These are phyloP conservation scores for Apotomis capreana DNA, from an alignment of 2,888 invertebrate genomes.

Conservation along the genomic window DNA sequence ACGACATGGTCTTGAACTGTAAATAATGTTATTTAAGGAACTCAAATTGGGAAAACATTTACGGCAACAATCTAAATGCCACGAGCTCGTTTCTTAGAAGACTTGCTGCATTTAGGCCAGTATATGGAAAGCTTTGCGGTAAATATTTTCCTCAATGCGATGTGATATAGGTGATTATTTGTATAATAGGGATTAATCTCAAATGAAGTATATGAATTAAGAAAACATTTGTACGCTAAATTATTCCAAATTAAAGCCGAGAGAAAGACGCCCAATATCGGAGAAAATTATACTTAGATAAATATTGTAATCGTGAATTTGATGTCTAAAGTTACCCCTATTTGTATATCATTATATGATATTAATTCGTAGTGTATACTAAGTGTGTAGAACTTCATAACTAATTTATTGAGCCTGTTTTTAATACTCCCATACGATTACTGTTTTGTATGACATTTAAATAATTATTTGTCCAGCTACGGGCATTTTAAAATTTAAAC, in stretches of 20 bases:
- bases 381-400: slow-evolving; percentile 29
- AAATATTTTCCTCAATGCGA: slow-evolving; percentile 71
- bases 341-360: slow-evolving; percentile 39
- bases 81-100: slow-evolving; percentile 46
- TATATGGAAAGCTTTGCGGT: slow-evolving; percentile 58
- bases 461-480: slow-evolving; percentile 13
- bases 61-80: slow-evolving; percentile 55
- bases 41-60: slow-evolving; percentile 71
- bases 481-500: slow-evolving; percentile 7
- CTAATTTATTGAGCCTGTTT: slow-evolving; percentile 19
- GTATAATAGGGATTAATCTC: slow-evolving; percentile 74
- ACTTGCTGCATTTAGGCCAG: slow-evolving; percentile 31
- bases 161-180: slow-evolving; percentile 77
- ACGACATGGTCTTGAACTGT: slow-evolving; percentile 75
- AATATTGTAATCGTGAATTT: slow-evolving; percentile 62
- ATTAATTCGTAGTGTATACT: slow-evolving; percentile 33
- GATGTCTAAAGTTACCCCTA: slow-evolving; percentile 64
- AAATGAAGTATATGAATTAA: slow-evolving; percentile 53
- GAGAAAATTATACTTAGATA: slow-evolving; percentile 60
- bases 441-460: slow-evolving; percentile 20
- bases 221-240: slow-evolving; percentile 56
- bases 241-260: slow-evolving; percentile 55
- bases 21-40: slow-evolving; percentile 71
- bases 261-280: slow-evolving; percentile 64
- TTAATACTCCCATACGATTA: slow-evolving; percentile 16